Conservation (phyloP, 2,113 vertebrate genomes). For the Chlorodrepanis virens region DNA sequence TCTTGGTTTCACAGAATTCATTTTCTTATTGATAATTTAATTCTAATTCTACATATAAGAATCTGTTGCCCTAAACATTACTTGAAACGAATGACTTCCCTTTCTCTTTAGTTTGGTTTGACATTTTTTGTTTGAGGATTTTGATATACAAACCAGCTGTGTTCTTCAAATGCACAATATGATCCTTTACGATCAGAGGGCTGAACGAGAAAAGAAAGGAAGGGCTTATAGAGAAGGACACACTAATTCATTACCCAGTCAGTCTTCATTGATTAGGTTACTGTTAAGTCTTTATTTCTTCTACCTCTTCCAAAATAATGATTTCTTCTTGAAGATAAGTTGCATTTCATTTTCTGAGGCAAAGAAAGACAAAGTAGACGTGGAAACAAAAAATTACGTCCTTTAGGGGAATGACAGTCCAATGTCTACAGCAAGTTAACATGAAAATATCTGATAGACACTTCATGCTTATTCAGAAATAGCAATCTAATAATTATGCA, state of each 20-base stretch:
- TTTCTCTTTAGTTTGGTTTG: background rate
- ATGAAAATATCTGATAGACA: background rate
- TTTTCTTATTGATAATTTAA: background rate
- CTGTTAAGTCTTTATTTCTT: background rate
- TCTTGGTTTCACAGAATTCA: background rate
- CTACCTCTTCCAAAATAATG: background rate
- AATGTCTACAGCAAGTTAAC: background rate
- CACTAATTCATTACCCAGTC: background rate
- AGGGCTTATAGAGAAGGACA: background rate
- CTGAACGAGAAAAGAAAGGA: background rate
- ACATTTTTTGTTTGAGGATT: background rate
- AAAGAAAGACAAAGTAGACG: background rate
- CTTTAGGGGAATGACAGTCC: background rate
- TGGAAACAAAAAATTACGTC: background rate
- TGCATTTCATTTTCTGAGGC: background rate
- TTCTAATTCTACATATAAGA: background rate
- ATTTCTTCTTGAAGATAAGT: background rate
- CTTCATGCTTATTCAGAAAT: background rate
- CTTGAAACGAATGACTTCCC: background rate
- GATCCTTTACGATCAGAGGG: background rate
- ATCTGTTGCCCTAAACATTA: background rate
- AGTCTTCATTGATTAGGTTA: background rate
- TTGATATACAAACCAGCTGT: background rate
- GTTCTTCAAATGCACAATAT: background rate
- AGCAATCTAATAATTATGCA: conserved; percentile 5